These are phyloP conservation scores for Otis tarda DNA, from an alignment of 2,113 vertebrate genomes.

Conservation along the genomic window DNA sequence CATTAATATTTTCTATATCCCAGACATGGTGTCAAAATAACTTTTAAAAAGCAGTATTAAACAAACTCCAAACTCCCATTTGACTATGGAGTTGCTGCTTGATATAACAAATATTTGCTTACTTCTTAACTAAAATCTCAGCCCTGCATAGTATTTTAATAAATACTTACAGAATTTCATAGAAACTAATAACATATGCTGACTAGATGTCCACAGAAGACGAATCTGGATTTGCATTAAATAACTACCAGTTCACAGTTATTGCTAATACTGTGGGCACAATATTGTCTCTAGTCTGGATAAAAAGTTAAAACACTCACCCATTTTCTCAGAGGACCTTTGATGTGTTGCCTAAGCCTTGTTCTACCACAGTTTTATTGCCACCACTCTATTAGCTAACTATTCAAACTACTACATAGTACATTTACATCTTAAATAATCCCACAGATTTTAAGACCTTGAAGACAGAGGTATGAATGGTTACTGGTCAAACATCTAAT, in stretches of 20 bases:
- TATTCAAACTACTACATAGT: neutral
- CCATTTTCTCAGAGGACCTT: neutral
- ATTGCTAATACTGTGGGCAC: neutral
- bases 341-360: neutral
- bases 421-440: neutral
- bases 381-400: neutral
- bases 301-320: neutral
- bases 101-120: neutral
- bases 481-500: neutral
- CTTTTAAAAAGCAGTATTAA: neutral
- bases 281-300: neutral
- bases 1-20: neutral
- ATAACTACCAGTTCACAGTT: neutral
- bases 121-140: neutral
- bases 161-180: neutral
- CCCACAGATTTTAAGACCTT: neutral
- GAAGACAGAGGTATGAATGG: neutral
- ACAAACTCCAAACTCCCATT: neutral
- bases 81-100: neutral
- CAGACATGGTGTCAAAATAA: neutral
- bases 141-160: neutral
- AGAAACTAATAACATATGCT: neutral
- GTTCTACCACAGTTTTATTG: neutral
- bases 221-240: neutral
- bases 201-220: neutral